Evolutionary conservation across 2,888 invertebrate genomes (phyloP).

Genomic region (Parnassius apollo): DNA sequence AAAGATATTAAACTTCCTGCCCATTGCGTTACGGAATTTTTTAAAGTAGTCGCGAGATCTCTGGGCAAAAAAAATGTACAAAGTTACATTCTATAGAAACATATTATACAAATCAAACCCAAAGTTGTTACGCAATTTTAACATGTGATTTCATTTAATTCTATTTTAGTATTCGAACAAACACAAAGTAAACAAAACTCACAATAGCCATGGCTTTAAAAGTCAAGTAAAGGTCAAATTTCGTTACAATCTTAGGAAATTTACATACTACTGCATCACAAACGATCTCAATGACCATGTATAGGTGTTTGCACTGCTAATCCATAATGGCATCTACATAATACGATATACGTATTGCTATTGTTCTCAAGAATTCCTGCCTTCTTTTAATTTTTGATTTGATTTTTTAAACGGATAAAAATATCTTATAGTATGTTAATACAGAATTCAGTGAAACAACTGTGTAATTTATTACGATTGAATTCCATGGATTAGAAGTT

Average conservation of each 20-base stretch:
- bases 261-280: neutral
- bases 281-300: conserved; percentile 4
- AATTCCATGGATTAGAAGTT: too few species aligned
- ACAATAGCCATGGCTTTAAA: neutral
- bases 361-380: neutral
- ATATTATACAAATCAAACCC: too few species aligned
- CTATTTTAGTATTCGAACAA: too few species aligned
- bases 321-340: conserved; percentile 6
- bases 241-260: neutral
- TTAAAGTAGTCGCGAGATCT: conserved; percentile 1
- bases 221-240: neutral
- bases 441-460: too few species aligned
- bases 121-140: too few species aligned
- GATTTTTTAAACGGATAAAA: too few species aligned
- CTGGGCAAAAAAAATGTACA: conserved; percentile 5
- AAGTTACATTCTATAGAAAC: too few species aligned
- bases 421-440: too few species aligned
- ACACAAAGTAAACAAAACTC: too few species aligned
- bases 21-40: conserved; percentile 23
- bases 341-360: conserved; percentile 5
- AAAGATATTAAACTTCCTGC: conserved; percentile 34
- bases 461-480: too few species aligned
- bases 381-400: too few species aligned
- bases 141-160: too few species aligned
- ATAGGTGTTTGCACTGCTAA: conserved; percentile 7